Base-by-base conservation (phyloP, 1,140 invertebrate species). In the Apocrypta bakeri region DNA sequence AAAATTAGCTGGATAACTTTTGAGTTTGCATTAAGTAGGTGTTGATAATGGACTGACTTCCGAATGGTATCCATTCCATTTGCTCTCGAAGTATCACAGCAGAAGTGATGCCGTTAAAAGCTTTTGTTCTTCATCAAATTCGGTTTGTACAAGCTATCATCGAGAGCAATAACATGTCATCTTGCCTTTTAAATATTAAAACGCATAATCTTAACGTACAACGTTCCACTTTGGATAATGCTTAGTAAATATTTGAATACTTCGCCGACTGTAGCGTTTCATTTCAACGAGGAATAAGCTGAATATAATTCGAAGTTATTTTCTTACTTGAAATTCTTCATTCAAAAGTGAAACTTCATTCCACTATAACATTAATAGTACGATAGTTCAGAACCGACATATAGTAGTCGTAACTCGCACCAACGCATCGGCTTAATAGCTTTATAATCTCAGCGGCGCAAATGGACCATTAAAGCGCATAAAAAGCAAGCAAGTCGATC, bases 361-460 rank as follows among this genome's bases (percentile, higher is more conserved):
- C 40, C 40, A 42, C 17, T 21, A 4, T 3, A 56, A 56, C 48
- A 56, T 21, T 21, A 56, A 56, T 17, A 56, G n/a, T 21, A 21
- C 48, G 14, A n/a, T 3, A 56, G 48, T 56, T 6, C 48, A 56
- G 7, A 56, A 21, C 17, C 48, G 21, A 56, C 2, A 56, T 56
- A n/a, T 21, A n/a, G 17, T 17, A 56, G 2, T 21, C 17, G 17
- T 21, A 56, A 56, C 48, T 56, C 64, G 64, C 14, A 7, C 12
- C 25, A 24, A 25, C 25, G 24, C 68, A 71, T 14, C 68, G 31
- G 31, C 68, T 66, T 71, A 71, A 71, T 71, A 25, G 27, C 17
- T 71, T 31, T 71, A 33, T 71, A 71, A 71, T 71, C 68, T 71
- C 68, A 31, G 27, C 37, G 24, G 71, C 21, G 6, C 14, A 31